Conservation (phyloP, 2,888 invertebrate genomes). For the Ochropacha duplaris region DNA sequence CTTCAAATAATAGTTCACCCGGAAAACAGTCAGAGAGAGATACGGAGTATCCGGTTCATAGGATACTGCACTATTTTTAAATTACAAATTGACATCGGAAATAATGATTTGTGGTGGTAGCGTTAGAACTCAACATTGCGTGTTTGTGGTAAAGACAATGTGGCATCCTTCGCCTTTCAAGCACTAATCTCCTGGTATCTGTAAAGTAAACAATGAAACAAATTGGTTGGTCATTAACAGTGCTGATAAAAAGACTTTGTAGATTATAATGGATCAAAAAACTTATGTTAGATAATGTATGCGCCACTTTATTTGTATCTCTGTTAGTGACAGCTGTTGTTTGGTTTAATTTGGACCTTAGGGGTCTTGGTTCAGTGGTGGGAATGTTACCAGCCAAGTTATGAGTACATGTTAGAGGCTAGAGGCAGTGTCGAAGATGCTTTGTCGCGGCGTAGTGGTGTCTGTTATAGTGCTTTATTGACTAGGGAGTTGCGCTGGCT, state of each 20-base stretch:
- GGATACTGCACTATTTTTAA: neutral
- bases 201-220: conserved; percentile 52
- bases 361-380: conserved; percentile 31
- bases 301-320: conserved; percentile 13
- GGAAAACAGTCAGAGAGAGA: neutral
- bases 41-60: neutral
- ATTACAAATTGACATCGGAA: too few relatives aligned
- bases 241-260: conserved; percentile 49
- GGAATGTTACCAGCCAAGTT: conserved; percentile 27
- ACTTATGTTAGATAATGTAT: conserved; percentile 13
- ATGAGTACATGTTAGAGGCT: conserved; percentile 27
- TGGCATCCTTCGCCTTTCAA: neutral
- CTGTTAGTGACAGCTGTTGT: neutral
- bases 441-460: neutral
- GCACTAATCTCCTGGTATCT: conserved; percentile 29
- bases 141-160: neutral
- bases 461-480: neutral
- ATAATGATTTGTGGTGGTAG: neutral
- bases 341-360: neutral
- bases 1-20: neutral
- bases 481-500: neutral
- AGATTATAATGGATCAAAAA: conserved; percentile 64
- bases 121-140: neutral
- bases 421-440: conserved; percentile 28
- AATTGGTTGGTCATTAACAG: conserved; percentile 50